phyloP scores from a whole-genome alignment of 2,797 vertebrate species.

The Mycteria americana region DNA sequence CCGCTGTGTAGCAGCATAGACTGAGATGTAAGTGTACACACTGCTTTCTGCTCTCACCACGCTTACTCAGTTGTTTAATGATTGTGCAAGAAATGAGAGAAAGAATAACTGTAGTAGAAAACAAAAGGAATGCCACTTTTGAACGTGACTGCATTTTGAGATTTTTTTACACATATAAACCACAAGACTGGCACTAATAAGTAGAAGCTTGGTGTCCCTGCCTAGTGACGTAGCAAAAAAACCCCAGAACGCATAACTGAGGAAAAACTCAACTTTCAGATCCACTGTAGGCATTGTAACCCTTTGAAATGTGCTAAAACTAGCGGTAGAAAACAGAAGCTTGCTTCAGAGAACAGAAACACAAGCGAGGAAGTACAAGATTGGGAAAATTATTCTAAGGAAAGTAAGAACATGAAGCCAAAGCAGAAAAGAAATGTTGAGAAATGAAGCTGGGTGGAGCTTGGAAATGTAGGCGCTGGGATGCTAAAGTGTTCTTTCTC shows the following conservation, averaged over 20 bases:
- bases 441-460: not conserved
- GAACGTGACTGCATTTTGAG: not conserved
- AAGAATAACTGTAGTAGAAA: not conserved
- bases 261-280: not conserved
- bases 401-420: not conserved
- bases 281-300: not conserved
- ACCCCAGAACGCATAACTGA: not conserved
- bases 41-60: not conserved
- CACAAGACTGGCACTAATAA: not conserved
- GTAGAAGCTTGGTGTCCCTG: not conserved
- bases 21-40: not conserved
- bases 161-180: not conserved
- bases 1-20: not conserved
- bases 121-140: not conserved
- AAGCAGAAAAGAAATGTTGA: not conserved
- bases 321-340: not conserved
- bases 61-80: not conserved
- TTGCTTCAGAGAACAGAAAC: not conserved
- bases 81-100: not conserved
- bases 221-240: not conserved
- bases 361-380: not conserved
- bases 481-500: not conserved
- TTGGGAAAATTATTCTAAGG: not conserved
- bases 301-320: not conserved
- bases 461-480: not conserved